Base-by-base conservation (phyloP, 2,113 vertebrate genomes). In the Gopherus evgoodei region DNA sequence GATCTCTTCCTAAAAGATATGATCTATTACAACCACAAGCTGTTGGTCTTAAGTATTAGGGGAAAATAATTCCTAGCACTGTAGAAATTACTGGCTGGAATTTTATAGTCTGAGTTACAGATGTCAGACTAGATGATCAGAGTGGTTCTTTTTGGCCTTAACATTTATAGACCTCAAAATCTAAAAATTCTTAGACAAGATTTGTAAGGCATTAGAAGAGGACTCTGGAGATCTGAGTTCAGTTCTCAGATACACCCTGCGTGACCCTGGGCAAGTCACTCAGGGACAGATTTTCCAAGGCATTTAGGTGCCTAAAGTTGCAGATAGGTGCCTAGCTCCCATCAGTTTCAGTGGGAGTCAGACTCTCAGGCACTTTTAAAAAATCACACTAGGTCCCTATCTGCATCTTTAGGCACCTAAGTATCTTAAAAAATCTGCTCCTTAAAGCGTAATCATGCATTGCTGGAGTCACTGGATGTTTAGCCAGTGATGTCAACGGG, bases 291-390 rank as follows among this genome's bases (percentile, higher is more conserved):
- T 69, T 69, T 69, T 69, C n/a, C 8, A 69, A 69, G 8, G 35
- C 22, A 22, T 72, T 38, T 10, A 38, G n/a, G 5, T 38, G 65
- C n/a, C n/a, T 72, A 69, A 69, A 65, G 16, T 65, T 65, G 62
- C 62, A 65, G 62, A 65, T 16, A 65, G 29, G 59, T 65, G 59
- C 14, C 59, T 31, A n/a, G 31, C 35, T 38, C 31, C 35, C 31
- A 69, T 72, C n/a, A 1, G 79, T 95, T 88, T 89, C 53, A 88
- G 29, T 80, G 86, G 62, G 44, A 93, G 84, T 92, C 89, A 90
- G 4, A 78, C 6, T 14, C 5, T 47, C 24, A 87, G 86, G 50
- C n/a, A 59, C 38, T 52, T 38, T 8, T 57, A 57, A 57, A 95
- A 92, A 94, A 94, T 76, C 44, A 38, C 56, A 47, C 16, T 88